phyloP scores from a whole-genome alignment of 2,888 invertebrate genomes.

The Microctonus brassicae region DNA sequence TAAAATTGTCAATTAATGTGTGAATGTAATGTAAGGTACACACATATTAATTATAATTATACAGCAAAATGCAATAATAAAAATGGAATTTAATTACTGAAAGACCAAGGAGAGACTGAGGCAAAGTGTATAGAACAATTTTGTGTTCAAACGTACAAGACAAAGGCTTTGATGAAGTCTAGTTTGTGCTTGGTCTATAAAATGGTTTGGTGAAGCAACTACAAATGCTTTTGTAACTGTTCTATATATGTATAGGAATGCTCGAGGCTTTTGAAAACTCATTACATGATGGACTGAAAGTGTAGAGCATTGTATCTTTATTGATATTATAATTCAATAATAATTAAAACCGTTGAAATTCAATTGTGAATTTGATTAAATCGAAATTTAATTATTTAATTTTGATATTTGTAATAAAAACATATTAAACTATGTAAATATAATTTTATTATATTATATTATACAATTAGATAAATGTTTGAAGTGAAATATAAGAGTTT shows the following conservation, averaged over 20 bases:
- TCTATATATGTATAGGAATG: no score
- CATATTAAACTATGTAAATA: background rate
- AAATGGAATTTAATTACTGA: background rate
- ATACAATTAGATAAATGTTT: no score
- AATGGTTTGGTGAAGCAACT: background rate
- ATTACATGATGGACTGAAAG: background rate
- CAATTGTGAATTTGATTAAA: background rate
- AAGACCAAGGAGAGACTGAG: no score
- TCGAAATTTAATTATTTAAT: background rate
- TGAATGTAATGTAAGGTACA: no score
- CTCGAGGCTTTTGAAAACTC: slow-evolving; percentile 4
- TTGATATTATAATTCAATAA: background rate
- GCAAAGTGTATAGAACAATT: background rate
- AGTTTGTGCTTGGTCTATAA: no score
- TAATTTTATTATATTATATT: background rate
- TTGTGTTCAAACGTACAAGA: background rate
- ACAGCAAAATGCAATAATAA: background rate
- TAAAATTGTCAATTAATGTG: no score
- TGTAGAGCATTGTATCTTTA: background rate
- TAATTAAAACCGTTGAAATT: background rate
- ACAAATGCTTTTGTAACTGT: background rate
- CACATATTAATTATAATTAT: no score
- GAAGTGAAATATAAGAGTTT: background rate
- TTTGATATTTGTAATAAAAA: background rate
- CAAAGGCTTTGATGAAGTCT: background rate